A percentile compares a stretch with the other conserved stretches of the same genome.
phyloP scores from a whole-genome alignment of 2,797 vertebrate genomes.

The Aulostomus chinensis region DNA sequence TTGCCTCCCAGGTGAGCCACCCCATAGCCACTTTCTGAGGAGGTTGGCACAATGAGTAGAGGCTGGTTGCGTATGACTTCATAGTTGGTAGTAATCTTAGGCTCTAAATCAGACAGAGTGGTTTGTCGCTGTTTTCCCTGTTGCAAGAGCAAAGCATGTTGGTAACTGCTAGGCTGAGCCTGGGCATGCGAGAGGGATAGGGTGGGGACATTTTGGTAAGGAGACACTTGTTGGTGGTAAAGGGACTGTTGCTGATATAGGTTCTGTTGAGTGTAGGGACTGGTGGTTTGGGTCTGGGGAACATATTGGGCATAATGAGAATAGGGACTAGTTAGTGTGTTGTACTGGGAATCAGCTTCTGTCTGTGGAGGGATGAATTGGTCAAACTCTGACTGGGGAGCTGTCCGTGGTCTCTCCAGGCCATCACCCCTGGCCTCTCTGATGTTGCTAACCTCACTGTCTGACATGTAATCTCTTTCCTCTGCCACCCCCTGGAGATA shows the following conservation, averaged over 20 bases:
- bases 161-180: constrained; percentile 87
- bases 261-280: constrained; percentile 90
- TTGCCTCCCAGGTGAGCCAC: constrained; percentile 91
- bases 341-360: constrained; percentile 92
- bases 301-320: constrained; percentile 92
- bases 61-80: constrained; percentile 96
- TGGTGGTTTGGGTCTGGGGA: constrained; percentile 92
- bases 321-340: constrained; percentile 91
- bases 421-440: constrained; percentile 89
- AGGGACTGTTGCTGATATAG: constrained; percentile 92
- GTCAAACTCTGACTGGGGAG: constrained; percentile 94
- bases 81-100: constrained; percentile 94
- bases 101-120: constrained; percentile 89
- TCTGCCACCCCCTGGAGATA: constrained; percentile 99
- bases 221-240: constrained; percentile 93
- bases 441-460: constrained; percentile 96
- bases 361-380: constrained; percentile 96
- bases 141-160: constrained; percentile 91
- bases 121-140: constrained; percentile 91
- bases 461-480: constrained; percentile 99
- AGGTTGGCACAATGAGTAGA: constrained; percentile 93
- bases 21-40: constrained; percentile 88
- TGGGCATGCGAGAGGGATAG: constrained; percentile 87
- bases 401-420: constrained; percentile 93
- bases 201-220: constrained; percentile 90